These are phyloP conservation scores for Bujurquina vittata DNA, from an alignment of 2,113 vertebrate genomes.

Conservation along the genomic window DNA sequence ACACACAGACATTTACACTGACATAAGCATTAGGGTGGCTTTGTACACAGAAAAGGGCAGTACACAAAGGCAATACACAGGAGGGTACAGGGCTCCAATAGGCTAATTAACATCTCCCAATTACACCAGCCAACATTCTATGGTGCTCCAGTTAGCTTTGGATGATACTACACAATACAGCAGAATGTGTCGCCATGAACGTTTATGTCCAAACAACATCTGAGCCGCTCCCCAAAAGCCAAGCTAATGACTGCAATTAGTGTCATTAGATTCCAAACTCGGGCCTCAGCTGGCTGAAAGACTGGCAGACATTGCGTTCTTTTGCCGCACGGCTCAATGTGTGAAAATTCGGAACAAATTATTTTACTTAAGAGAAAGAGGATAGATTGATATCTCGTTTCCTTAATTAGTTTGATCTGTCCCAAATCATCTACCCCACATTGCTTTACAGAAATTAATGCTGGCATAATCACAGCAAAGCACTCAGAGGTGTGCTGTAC, in stretches of 20 bases:
- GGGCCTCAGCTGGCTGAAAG: constrained; percentile 58
- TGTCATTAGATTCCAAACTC: constrained; percentile 38
- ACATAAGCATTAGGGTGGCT: constrained; percentile 60
- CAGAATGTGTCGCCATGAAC: constrained; percentile 49
- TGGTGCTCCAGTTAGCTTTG: constrained; percentile 66
- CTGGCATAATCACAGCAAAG: not conserved
- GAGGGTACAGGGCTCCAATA: constrained; percentile 72
- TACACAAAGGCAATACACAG: constrained; percentile 64
- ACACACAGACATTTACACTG: constrained; percentile 38
- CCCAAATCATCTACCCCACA: not conserved
- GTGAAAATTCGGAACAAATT: constrained; percentile 20
- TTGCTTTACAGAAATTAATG: not conserved
- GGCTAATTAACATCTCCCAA: constrained; percentile 76
- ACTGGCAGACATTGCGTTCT: constrained; percentile 22
- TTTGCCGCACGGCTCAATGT: not conserved
- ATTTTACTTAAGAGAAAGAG: constrained; percentile 7
- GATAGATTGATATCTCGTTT: constrained; percentile 9
- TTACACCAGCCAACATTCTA: constrained; percentile 61
- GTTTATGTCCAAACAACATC: constrained; percentile 62
- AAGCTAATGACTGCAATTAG: constrained; percentile 76
- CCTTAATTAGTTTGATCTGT: constrained; percentile 34
- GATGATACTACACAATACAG: constrained; percentile 61
- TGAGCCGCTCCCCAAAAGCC: constrained; percentile 60
- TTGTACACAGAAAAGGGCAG: constrained; percentile 72
- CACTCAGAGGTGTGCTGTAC: not conserved